phyloP scores from a whole-genome alignment of 2,888 invertebrate genomes.

The Branchellion lobata region DNA sequence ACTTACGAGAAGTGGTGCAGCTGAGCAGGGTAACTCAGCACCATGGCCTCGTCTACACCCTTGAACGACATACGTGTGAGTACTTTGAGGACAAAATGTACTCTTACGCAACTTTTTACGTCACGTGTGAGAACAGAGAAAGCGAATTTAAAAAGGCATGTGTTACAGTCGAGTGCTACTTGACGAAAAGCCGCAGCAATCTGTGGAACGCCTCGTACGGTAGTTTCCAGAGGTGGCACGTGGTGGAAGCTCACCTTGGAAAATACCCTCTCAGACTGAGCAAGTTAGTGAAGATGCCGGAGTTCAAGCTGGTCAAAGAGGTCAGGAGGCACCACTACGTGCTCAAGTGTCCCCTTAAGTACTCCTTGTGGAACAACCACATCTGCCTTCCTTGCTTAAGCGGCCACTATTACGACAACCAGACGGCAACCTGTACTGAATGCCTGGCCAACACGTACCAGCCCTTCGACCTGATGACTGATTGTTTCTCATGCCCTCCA shows the following conservation, averaged over 20 bases:
- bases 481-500: slow-evolving; percentile 18
- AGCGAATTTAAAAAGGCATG: slow-evolving; percentile 17
- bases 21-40: slow-evolving; percentile 7
- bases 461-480: neutral
- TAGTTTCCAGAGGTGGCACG: slow-evolving; percentile 32
- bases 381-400: slow-evolving; percentile 41
- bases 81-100: neutral
- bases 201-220: slow-evolving; percentile 23
- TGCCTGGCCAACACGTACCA: slow-evolving; percentile 37
- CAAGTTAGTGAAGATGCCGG: slow-evolving; percentile 13
- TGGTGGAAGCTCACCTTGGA: slow-evolving; percentile 21
- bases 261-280: neutral
- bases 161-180: slow-evolving; percentile 35
- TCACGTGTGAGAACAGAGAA: slow-evolving; percentile 32
- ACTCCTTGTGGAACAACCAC: slow-evolving; percentile 7
- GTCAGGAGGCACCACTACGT: neutral
- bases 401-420: slow-evolving; percentile 26
- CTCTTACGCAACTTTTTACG: neutral
- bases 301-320: slow-evolving; percentile 17
- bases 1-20: slow-evolving; percentile 5
- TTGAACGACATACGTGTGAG: slow-evolving; percentile 1
- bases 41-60: slow-evolving; percentile 28
- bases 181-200: neutral
- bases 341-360: slow-evolving; percentile 3
- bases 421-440: neutral